Conservation (phyloP, 2,797 vertebrate species). For the Clarias platycephalus region DNA sequence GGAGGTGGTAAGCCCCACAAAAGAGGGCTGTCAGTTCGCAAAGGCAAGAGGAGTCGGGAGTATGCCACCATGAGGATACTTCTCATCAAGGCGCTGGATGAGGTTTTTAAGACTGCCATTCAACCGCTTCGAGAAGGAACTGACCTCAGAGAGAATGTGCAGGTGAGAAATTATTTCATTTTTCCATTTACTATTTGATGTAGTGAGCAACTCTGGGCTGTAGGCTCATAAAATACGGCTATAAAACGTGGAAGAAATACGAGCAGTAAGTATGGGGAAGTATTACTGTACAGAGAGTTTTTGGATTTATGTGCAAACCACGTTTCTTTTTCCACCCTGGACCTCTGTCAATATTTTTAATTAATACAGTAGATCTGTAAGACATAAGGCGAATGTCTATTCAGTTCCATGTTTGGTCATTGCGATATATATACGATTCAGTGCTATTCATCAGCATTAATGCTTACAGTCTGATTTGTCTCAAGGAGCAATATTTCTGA, state of each 20-base stretch:
- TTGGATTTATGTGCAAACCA: constrained; percentile 3
- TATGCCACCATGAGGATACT: constrained; percentile 94
- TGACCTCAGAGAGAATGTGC: constrained; percentile 98
- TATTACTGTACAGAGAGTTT: neutral
- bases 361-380: too few relatives aligned
- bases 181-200: constrained; percentile 1
- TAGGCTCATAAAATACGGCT: neutral
- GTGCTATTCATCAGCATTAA: too few relatives aligned
- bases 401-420: too few relatives aligned
- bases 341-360: neutral
- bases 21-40: constrained; percentile 92
- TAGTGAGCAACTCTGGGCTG: neutral
- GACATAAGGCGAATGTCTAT: too few relatives aligned
- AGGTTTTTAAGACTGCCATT: constrained; percentile 94
- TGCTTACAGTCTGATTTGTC: too few relatives aligned
- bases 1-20: constrained; percentile 98
- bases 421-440: too few relatives aligned
- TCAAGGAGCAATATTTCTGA: too few relatives aligned
- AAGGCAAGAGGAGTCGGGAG: constrained; percentile 90
- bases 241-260: neutral
- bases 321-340: neutral
- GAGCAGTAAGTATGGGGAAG: neutral
- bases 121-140: constrained; percentile 91
- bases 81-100: constrained; percentile 90
- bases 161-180: constrained; percentile 73